Conservation (phyloP, 1,140 invertebrate species). For the Megalopta genalis region DNA sequence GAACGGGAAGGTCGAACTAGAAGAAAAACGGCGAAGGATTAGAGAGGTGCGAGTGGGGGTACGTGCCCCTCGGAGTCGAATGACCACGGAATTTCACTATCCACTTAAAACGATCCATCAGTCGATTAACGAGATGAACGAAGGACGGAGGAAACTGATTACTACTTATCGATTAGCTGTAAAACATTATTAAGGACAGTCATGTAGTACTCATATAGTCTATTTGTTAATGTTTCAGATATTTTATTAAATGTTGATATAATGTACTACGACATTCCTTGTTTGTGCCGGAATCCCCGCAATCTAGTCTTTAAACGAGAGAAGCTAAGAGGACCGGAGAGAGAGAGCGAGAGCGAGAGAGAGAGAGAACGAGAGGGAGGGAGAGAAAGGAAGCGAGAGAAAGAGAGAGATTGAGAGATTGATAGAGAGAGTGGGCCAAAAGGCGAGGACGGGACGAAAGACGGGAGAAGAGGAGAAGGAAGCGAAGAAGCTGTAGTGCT, state of each 20-base stretch:
- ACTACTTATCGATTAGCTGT: conserved; percentile 68
- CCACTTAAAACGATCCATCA: conserved; percentile 34
- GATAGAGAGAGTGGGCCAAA: not conserved
- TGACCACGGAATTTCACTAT: conserved; percentile 22
- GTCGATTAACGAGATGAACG: not conserved
- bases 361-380: not conserved
- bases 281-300: conserved; percentile 67
- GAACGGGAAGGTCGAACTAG: too few relatives aligned
- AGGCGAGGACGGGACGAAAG: not conserved
- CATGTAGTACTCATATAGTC: conserved; percentile 76
- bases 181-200: conserved; percentile 69
- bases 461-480: too few relatives aligned
- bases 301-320: conserved; percentile 65
- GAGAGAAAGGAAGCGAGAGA: not conserved
- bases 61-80: too few relatives aligned
- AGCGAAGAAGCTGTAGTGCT: conserved; percentile 33
- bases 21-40: too few relatives aligned
- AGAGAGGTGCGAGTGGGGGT: too few relatives aligned
- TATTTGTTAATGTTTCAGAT: conserved; percentile 80
- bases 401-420: not conserved
- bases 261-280: conserved; percentile 79
- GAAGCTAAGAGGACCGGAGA: not conserved
- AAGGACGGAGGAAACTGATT: conserved; percentile 37
- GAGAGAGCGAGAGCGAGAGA: not conserved
- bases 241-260: conserved; percentile 80